phyloP scores from a whole-genome alignment of 2,888 invertebrate species.

The Nipponacmea schrenckii region DNA sequence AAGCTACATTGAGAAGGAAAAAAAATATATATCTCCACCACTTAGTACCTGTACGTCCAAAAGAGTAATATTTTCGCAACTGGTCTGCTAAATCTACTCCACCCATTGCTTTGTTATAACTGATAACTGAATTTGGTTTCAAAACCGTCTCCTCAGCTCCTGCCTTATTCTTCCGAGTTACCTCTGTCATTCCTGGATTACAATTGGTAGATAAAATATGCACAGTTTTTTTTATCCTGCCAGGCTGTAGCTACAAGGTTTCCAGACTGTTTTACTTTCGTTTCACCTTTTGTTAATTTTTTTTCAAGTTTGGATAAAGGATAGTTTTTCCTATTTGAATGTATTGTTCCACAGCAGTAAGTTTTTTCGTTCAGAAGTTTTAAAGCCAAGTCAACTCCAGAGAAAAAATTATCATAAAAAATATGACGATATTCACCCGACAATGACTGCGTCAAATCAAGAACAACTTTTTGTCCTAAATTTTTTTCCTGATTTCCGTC shows the following conservation, averaged over 20 bases:
- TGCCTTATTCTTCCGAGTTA: not conserved
- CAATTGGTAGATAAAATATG: not conserved
- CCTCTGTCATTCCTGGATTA: not conserved
- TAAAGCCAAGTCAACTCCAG: not conserved
- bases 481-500: not conserved
- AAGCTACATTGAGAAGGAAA: conserved; percentile 23
- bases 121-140: not conserved
- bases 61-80: conserved; percentile 22
- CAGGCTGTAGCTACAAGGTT: not conserved
- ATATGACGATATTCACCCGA: not conserved
- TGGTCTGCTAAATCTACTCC: conserved; percentile 24
- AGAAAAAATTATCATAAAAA: not conserved
- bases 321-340: not conserved
- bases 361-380: not conserved
- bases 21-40: conserved; percentile 28
- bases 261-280: not conserved
- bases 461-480: not conserved
- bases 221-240: conserved; percentile 5
- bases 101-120: conserved; percentile 26
- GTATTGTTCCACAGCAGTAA: conserved; percentile 5
- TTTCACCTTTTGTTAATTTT: no score
- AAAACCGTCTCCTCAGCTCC: not conserved
- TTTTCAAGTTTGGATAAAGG: not conserved
- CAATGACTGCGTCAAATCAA: not conserved
- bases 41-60: conserved; percentile 19